Conservation (phyloP, 2,888 invertebrate species). For the Leptothorax acervorum region DNA sequence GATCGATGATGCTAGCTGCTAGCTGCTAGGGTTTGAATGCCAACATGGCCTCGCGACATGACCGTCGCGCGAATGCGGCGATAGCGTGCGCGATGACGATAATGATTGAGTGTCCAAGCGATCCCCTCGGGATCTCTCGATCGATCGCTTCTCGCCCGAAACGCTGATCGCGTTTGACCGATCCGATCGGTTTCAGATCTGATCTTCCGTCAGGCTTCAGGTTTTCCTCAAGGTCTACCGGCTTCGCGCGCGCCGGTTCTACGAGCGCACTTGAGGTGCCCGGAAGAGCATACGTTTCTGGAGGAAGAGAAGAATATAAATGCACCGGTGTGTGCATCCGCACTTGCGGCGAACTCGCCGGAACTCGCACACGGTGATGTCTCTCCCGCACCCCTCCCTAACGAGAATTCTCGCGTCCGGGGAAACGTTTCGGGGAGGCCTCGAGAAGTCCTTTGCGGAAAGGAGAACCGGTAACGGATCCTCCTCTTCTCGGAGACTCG, state of each 20-base stretch:
- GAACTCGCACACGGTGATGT: background rate
- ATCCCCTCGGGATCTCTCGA: background rate
- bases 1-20: conserved; percentile 78
- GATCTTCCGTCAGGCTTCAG: background rate
- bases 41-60: conserved; percentile 68
- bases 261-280: background rate
- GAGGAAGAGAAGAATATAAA: conserved; percentile 17
- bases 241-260: conserved; percentile 8
- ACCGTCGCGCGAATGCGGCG: conserved; percentile 22
- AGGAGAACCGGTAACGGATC: conserved; percentile 24
- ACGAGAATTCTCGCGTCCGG: background rate
- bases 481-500: conserved; percentile 37
- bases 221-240: background rate
- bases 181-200: background rate
- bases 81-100: conserved; percentile 12
- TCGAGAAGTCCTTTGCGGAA: conserved; percentile 6
- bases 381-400: background rate
- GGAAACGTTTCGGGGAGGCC: conserved; percentile 6
- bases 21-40: conserved; percentile 62
- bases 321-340: background rate
- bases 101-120: background rate
- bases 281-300: conserved; percentile 18
- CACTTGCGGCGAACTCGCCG: background rate
- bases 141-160: conserved; percentile 1
- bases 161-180: background rate